Evolutionary conservation across 2,113 vertebrate species (phyloP), one percentile per base, ranked within the genome.

Genomic region (Tupaia tana): DNA sequence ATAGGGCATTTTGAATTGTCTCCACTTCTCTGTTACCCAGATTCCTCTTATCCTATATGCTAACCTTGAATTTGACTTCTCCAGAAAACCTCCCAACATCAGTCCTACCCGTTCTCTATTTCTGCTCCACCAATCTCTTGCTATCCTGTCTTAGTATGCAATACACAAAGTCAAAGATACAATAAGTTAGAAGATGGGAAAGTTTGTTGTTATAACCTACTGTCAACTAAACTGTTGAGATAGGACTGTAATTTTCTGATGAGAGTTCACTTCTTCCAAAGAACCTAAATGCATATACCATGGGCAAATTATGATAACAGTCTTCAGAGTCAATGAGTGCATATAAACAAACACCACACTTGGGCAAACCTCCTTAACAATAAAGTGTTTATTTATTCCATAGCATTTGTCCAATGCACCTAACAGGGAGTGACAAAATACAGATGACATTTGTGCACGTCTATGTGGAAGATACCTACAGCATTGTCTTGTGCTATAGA

Each of bases 191-290:
- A 92, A 91, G 86, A 87, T 58, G 43, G 58, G 31, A 67, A 93
- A 61, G 54, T 61, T 61, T 91, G 25, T 83, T 94, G 24, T 70
- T 86, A 88, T 7, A 70, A 69, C 20, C 8, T 69, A 79, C 7
- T 91, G 20, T 56, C 56, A 92, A 87, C 31, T 70, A 92, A 95
- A 92, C 90, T 92, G 22, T 52, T 73, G 75, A 78, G 29, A 92
- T 94, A 95, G 77, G 69, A 66, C 12, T 92, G 10, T 78, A 88
- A 81, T 90, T 93, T 90, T 91, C 81, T 34, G 25, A 90, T 74
- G 67, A 92, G 52, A 31, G 11, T 92, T 96, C 13, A 58, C 27
- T 82, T 93, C 25, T 91, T 93, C 31, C 56, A 90, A 94, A 80
- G 58, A 85, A 63, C 29, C 8, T 71, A 22, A 93, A 92, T 87